Conservation (phyloP, 1,140 invertebrate genomes). For the Lordiphosa mommai region DNA sequence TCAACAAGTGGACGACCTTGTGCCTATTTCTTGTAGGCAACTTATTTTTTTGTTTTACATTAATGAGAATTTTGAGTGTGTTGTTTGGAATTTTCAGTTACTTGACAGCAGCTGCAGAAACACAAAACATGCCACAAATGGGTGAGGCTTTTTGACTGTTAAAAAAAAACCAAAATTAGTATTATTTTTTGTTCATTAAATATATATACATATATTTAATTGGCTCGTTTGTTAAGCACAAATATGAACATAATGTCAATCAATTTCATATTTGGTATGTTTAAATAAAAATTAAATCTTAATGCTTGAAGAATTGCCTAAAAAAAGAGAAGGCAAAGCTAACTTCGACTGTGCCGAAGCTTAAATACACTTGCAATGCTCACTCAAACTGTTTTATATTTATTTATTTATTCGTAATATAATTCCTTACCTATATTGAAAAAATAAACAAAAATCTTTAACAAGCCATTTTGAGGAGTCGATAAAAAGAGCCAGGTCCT, state of each 20-base stretch:
- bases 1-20: conserved; percentile 57
- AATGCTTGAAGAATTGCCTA: too few species aligned
- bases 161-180: conserved; percentile 5
- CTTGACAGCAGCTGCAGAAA: conserved; percentile 28
- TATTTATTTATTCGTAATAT: too few species aligned
- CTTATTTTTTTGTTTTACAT: conserved; percentile 32
- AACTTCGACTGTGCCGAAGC: not conserved
- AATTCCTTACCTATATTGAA: too few species aligned
- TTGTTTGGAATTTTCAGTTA: conserved; percentile 24
- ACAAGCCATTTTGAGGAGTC: too few species aligned
- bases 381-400: too few species aligned
- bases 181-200: conserved; percentile 11
- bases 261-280: conserved; percentile 21
- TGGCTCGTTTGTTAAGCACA: conserved; percentile 43
- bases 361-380: too few species aligned
- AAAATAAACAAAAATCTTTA: too few species aligned
- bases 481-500: too few species aligned
- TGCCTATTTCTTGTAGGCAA: conserved; percentile 47
- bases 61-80: conserved; percentile 53
- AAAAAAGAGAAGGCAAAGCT: not conserved
- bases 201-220: conserved; percentile 55
- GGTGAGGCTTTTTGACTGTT: conserved; percentile 46
- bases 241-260: conserved; percentile 47
- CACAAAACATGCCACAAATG: conserved; percentile 39
- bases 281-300: conserved; percentile 8